Conservation (phyloP, 2,888 invertebrate species). For the Drosophila algonquin region DNA sequence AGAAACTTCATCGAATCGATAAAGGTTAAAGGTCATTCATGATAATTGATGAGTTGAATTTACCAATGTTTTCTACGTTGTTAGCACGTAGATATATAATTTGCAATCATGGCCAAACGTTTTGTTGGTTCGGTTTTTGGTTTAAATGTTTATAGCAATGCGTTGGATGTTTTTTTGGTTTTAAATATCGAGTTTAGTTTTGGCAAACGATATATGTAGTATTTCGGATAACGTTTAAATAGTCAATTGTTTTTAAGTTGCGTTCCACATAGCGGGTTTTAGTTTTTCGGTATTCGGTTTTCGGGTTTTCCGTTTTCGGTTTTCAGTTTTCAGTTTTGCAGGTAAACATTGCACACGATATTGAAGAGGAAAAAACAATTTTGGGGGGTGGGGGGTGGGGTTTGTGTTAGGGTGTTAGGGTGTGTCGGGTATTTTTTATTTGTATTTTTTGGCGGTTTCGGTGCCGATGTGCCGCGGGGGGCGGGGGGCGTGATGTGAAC, state of each 20-base stretch:
- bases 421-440: slow-evolving; percentile 6
- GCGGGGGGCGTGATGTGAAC: not conserved
- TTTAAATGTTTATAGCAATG: slow-evolving; percentile 13
- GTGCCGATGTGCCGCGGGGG: not conserved
- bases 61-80: slow-evolving; percentile 82
- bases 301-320: slow-evolving; percentile 47
- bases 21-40: slow-evolving; percentile 31
- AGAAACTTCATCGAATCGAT: slow-evolving; percentile 21
- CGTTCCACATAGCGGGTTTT: slow-evolving; percentile 56
- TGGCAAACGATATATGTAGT: slow-evolving; percentile 32
- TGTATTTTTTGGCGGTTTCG: slow-evolving; percentile 4
- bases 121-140: slow-evolving; percentile 53
- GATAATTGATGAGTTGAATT: slow-evolving; percentile 62
- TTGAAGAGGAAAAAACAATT: slow-evolving; percentile 21
- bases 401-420: slow-evolving; percentile 12
- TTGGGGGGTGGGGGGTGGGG: slow-evolving; percentile 25
- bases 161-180: slow-evolving; percentile 29
- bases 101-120: slow-evolving; percentile 46
- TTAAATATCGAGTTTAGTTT: slow-evolving; percentile 67
- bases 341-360: slow-evolving; percentile 62
- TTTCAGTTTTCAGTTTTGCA: slow-evolving; percentile 28
- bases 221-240: slow-evolving; percentile 54
- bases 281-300: slow-evolving; percentile 36
- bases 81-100: slow-evolving; percentile 48
- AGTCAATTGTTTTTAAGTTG: slow-evolving; percentile 54